phyloP scores from a whole-genome alignment of 2,113 vertebrate genomes.

The Trinectes maculatus region DNA sequence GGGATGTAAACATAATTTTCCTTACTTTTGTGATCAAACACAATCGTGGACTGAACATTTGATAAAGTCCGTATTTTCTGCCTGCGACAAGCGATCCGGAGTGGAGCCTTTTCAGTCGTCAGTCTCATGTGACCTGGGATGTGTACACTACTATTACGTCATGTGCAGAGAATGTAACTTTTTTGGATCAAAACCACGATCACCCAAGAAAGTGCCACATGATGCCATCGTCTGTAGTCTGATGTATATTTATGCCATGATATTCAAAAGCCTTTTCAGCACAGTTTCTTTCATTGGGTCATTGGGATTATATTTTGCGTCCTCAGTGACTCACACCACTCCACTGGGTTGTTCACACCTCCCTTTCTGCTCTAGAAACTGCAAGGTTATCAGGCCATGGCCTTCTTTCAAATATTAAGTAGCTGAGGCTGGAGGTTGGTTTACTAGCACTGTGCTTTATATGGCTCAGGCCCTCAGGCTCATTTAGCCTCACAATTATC shows the following conservation, averaged over 20 bases:
- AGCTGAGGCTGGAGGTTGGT: slow-evolving; percentile 62
- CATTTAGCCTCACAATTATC: slow-evolving; percentile 64
- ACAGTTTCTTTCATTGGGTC: not conserved
- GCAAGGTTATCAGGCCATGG: slow-evolving; percentile 57
- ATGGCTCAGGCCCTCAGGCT: slow-evolving; percentile 37
- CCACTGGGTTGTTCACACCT: slow-evolving; percentile 51
- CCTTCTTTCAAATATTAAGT: slow-evolving; percentile 79
- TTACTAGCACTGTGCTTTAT: slow-evolving; percentile 55
- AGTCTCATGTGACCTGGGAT: not conserved
- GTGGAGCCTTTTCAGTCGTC: slow-evolving; percentile 1
- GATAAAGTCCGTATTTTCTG: slow-evolving; percentile 6
- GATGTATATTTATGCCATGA: too few relatives aligned
- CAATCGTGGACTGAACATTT: slow-evolving; percentile 16
- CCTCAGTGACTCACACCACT: slow-evolving; percentile 14
- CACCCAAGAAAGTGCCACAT: too few relatives aligned
- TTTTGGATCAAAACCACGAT: slow-evolving; percentile 10
- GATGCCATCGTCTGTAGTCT: too few relatives aligned
- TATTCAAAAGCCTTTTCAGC: not conserved
- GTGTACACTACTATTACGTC: slow-evolving; percentile 19
- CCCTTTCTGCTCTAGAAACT: slow-evolving; percentile 51
- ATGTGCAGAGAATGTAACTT: slow-evolving; percentile 19
- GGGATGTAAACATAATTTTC: slow-evolving; percentile 34
- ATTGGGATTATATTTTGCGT: not conserved
- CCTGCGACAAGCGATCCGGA: slow-evolving; percentile 17
- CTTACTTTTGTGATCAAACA: slow-evolving; percentile 5